Evolutionary conservation across 1,140 invertebrate species (phyloP), one percentile per base, ranked within the genome.

Genomic region (Platorchestia sp.): DNA sequence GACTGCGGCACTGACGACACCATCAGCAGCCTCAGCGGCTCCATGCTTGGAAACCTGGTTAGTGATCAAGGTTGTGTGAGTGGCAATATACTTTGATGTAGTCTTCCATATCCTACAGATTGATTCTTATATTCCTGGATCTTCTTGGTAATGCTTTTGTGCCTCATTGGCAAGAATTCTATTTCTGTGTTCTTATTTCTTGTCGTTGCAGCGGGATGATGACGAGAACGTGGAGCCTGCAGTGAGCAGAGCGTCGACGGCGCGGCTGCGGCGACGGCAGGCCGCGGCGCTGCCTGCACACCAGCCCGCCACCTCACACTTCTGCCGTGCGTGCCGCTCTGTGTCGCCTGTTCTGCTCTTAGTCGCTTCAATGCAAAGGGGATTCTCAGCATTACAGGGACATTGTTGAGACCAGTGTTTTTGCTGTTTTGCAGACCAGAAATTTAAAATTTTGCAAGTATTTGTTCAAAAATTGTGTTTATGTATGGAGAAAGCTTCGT

Each of bases 31-130:
- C 95, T 95, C 19, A 96, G 96, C 59, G 96, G 96, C 40, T 96
- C 96, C 45, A 86, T 96, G 41, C 43, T 96, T 44, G 96, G 96
- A 44, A 96, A 96, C 47, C 45, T 95, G 95, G 96, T 96, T 41
- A 95, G 96, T 95, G 7, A 93, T 45, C 59, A 36, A 51, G 40
- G 0, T 0, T 59, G 44, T 40, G 51, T 43, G 40, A 45, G 45
- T 90, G 41, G 36, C 22, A 41, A 22, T 16, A 53, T 45, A 43
- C 43, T 53, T 51, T 22, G 27, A 14, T 10, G 16, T 95, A 10
- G n/a, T n/a, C 45, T 95, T 95, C 51, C 43, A 45, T 44, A 19
- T 91, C 27, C 40, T 27, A 42, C 0, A 41, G 1, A 44, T 19
- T 44, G 41, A 44, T 16, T 45, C 45, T 41, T 95, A 36, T 45